Evolutionary conservation across 1,140 invertebrate species (phyloP).

Genomic region (Brachionus rotundiformis): DNA sequence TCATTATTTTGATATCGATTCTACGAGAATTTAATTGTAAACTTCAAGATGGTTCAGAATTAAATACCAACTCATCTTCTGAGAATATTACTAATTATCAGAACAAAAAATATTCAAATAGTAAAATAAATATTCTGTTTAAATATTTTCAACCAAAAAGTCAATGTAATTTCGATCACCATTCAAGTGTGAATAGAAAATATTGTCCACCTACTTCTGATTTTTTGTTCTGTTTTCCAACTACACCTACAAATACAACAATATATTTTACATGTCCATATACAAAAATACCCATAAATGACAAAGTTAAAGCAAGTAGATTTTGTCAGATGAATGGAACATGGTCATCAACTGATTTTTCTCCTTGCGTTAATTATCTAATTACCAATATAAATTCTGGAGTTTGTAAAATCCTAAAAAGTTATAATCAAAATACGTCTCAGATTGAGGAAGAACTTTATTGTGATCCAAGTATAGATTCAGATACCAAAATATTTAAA

Average conservation of each 20-base stretch:
- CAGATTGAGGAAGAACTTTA: background rate
- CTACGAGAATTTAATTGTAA: background rate
- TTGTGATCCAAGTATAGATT: background rate
- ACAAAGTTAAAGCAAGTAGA: background rate
- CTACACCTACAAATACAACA: background rate
- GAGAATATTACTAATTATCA: background rate
- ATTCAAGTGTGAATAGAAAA: background rate
- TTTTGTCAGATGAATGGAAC: slow-evolving; percentile 17
- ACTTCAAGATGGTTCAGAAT: background rate
- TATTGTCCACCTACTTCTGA: slow-evolving; percentile 36
- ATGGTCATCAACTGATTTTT: slow-evolving; percentile 36
- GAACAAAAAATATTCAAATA: background rate
- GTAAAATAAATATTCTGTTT: background rate
- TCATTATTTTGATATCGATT: background rate
- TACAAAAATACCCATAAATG: background rate
- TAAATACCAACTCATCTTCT: background rate
- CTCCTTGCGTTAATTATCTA: background rate
- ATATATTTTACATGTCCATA: slow-evolving; percentile 4
- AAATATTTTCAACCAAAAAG: slow-evolving; percentile 8
- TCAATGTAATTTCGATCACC: background rate
- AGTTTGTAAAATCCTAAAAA: background rate
- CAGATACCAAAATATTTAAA: background rate
- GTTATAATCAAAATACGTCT: background rate
- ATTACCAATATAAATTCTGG: background rate
- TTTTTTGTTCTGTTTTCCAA: slow-evolving; percentile 25